A percentile compares a stretch with the other conserved stretches of the same genome.
Conservation (phyloP, 2,113 vertebrate species). For the Catharus minimus region DNA sequence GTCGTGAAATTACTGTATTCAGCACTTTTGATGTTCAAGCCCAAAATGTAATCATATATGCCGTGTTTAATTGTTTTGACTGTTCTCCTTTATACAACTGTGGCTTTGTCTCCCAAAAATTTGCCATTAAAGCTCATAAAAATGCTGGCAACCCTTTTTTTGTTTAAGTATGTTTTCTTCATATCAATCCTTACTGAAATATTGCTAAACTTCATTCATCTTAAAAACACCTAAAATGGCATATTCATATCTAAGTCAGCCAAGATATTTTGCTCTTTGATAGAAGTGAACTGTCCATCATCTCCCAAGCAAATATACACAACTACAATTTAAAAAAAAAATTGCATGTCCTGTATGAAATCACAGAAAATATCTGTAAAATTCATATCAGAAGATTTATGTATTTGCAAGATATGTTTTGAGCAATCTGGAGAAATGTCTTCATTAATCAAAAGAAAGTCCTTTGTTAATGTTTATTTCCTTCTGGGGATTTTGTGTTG, state of each 20-base stretch:
- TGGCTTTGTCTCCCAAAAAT: background rate
- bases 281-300: background rate
- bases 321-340: background rate
- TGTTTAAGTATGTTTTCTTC: background rate
- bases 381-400: background rate
- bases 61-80: background rate
- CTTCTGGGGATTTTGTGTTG: background rate
- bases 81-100: background rate
- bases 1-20: background rate
- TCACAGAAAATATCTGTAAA: background rate
- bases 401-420: background rate
- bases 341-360: accelerated
- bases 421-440: background rate
- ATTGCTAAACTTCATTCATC: background rate
- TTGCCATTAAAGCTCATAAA: background rate
- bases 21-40: background rate
- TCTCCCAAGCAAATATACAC: background rate
- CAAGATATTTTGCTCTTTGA: background rate
- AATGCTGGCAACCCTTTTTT: background rate
- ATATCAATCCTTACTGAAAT: background rate
- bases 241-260: background rate
- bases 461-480: background rate
- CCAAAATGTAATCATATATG: background rate
- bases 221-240: background rate
- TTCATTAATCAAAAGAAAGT: background rate